Evolutionary conservation across 2,797 vertebrate genomes (phyloP).

Genomic region (Podarcis lilfordi): DNA sequence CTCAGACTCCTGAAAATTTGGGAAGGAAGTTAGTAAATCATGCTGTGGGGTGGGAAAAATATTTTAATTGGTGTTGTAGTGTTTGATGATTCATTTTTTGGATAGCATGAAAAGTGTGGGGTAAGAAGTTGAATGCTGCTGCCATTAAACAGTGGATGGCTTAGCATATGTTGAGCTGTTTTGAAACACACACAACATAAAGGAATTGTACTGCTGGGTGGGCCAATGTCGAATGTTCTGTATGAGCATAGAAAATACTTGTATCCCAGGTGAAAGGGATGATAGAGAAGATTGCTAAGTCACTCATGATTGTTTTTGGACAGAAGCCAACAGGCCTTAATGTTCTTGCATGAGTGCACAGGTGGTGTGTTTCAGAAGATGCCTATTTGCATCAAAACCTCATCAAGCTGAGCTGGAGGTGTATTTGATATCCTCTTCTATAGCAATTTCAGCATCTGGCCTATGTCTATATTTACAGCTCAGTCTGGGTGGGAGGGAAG

Average conservation of each 20-base stretch:
- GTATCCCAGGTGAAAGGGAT: background rate
- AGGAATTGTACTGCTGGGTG: background rate
- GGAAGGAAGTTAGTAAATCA: background rate
- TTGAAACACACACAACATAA: background rate
- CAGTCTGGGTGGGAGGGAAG: background rate
- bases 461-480: conserved; percentile 29
- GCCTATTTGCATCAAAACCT: conserved; percentile 30
- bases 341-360: conserved; percentile 20
- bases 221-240: background rate
- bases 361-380: conserved; percentile 13
- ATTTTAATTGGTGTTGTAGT: background rate
- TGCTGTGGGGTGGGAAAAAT: background rate
- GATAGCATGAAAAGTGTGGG: background rate
- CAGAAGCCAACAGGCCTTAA: conserved; percentile 5
- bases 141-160: background rate
- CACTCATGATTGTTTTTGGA: conserved; percentile 32
- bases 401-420: conserved; percentile 12
- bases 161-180: background rate
- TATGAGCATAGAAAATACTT: background rate
- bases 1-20: background rate
- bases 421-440: conserved; percentile 7
- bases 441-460: conserved; percentile 27
- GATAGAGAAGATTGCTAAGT: conserved; percentile 6
- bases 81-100: background rate
- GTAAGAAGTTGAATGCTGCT: too few relatives aligned